Percentiles rank a stretch among this genome's conserved stretches.
These are phyloP conservation scores for Pantala flavescens DNA, from an alignment of 1,140 invertebrate genomes.

Conservation along the genomic window DNA sequence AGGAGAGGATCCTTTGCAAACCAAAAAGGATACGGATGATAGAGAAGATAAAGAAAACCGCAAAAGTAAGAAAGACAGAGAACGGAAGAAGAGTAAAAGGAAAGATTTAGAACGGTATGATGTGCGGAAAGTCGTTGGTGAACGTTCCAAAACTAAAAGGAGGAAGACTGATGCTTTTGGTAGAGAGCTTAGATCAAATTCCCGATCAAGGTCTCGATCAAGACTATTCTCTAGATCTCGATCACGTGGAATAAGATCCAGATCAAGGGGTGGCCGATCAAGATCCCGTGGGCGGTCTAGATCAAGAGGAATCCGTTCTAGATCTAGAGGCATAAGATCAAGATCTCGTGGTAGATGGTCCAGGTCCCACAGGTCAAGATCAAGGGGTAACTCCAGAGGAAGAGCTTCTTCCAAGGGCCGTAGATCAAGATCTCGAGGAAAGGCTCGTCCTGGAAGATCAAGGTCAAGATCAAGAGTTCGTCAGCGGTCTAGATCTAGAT, in stretches of 20 bases:
- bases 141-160: constrained; percentile 41
- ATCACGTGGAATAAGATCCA: constrained; percentile 24
- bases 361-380: constrained; percentile 17
- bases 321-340: constrained; percentile 21
- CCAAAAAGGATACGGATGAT: constrained; percentile 34
- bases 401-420: background rate
- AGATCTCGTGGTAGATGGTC: constrained; percentile 21
- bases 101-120: constrained; percentile 73
- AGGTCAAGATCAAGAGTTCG: constrained; percentile 22
- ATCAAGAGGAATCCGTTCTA: constrained; percentile 20
- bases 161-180: constrained; percentile 69
- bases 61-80: constrained; percentile 27
- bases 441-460: constrained; percentile 16
- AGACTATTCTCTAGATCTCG: constrained; percentile 31
- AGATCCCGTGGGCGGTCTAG: constrained; percentile 28
- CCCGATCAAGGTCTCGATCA: constrained; percentile 24
- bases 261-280: constrained; percentile 16
- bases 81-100: constrained; percentile 55
- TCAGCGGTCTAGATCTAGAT: constrained; percentile 20
- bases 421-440: constrained; percentile 15
- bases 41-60: constrained; percentile 31
- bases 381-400: background rate
- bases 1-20: constrained; percentile 30
- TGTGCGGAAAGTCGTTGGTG: constrained; percentile 62
- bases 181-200: constrained; percentile 40